These are phyloP conservation scores for Microcebus griseorufus DNA, from an alignment of 2,113 vertebrate species.

Conservation along the genomic window DNA sequence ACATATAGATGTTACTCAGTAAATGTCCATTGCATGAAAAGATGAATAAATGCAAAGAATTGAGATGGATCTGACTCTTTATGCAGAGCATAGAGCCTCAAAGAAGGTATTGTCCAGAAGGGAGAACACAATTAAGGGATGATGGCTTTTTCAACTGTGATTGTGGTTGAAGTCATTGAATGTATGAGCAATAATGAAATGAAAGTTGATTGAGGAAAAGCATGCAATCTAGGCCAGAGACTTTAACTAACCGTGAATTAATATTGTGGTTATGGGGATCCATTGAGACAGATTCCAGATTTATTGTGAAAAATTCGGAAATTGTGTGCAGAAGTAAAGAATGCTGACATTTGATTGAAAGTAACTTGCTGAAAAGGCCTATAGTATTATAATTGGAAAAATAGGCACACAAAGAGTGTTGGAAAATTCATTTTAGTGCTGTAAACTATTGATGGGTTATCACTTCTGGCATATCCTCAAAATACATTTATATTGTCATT, in stretches of 20 bases:
- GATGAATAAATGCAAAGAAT: background rate
- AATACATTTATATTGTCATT: background rate
- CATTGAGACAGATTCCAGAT: background rate
- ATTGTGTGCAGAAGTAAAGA: background rate
- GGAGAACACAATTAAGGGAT: background rate
- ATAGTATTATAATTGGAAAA: background rate
- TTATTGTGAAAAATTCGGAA: background rate
- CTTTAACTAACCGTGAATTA: background rate
- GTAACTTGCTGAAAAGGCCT: background rate
- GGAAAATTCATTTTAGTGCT: constrained; percentile 28
- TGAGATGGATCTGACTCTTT: background rate
- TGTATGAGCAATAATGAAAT: background rate
- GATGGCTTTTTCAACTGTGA: background rate
- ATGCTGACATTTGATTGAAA: constrained; percentile 14
- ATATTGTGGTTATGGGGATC: background rate
- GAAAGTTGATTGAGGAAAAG: background rate
- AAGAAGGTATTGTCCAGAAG: background rate
- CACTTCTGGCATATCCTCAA: background rate
- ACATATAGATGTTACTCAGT: background rate
- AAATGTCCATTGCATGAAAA: background rate
- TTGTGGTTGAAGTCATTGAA: background rate
- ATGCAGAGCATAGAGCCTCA: background rate
- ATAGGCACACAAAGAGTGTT: background rate
- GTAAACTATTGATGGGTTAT: constrained; percentile 28
- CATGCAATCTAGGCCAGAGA: background rate